phyloP scores from a whole-genome alignment of 2,797 vertebrate genomes.

The Simalia tracyae region DNA sequence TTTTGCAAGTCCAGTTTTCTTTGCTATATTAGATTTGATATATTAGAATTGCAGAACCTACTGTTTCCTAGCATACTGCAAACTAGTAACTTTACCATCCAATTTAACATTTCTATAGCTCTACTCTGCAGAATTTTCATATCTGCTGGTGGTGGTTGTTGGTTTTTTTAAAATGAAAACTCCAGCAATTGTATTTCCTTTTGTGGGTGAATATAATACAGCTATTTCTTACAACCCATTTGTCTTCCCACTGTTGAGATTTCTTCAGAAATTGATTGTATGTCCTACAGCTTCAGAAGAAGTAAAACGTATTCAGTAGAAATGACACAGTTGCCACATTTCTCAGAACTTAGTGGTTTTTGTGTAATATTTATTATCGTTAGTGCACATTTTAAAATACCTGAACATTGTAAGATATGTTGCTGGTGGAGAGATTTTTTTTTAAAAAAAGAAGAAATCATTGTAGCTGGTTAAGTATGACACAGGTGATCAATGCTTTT shows the following conservation, averaged over 20 bases:
- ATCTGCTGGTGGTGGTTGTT: neutral
- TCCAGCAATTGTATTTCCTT: neutral
- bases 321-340: neutral
- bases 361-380: neutral
- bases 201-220: neutral
- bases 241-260: neutral
- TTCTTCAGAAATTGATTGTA: neutral
- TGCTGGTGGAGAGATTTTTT: neutral
- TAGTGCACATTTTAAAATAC: neutral
- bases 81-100: neutral
- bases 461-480: neutral
- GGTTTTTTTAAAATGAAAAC: neutral
- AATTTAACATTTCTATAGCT: neutral
- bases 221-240: neutral
- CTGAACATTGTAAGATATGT: accelerated
- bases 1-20: neutral
- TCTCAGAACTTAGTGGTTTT: neutral
- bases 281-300: neutral
- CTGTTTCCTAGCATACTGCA: neutral
- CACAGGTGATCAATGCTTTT: neutral
- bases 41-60: neutral
- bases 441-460: neutral
- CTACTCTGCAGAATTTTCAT: neutral
- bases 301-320: neutral
- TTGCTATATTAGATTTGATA: neutral